Evolutionary conservation across 2,888 invertebrate genomes (phyloP).

Genomic region (Eupelmus urozonus): DNA sequence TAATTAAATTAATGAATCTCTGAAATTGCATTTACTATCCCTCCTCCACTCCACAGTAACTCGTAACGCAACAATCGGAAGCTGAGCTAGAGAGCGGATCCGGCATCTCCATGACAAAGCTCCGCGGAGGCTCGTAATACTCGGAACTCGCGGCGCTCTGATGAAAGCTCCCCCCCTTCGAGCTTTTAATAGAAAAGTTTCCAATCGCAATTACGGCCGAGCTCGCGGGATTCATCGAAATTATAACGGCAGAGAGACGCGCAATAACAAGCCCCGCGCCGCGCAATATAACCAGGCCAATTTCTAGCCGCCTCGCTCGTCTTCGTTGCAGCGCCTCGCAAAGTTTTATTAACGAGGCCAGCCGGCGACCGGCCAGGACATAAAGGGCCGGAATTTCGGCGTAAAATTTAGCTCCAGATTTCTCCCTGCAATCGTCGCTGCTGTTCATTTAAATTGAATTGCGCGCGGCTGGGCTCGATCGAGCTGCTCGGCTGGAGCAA

Average conservation of each 20-base stretch:
- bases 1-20: no score
- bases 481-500: conserved; percentile 5
- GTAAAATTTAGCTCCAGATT: conserved; percentile 9
- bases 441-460: conserved; percentile 40
- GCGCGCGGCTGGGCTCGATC: not conserved
- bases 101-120: no score
- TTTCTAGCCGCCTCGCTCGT: not conserved
- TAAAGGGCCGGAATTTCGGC: not conserved
- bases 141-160: no score
- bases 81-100: no score
- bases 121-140: no score
- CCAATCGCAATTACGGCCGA: conserved; percentile 21
- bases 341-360: conserved; percentile 38
- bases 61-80: no score
- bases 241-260: conserved; percentile 4
- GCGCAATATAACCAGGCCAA: conserved; percentile 24
- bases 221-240: conserved; percentile 14
- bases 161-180: not conserved
- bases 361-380: no score
- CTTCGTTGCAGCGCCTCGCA: not conserved
- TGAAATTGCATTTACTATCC: no score
- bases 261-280: conserved; percentile 12
- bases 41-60: no score
- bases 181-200: conserved; percentile 11
- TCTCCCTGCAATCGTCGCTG: not conserved